Percentiles rank a stretch among this genome's conserved stretches.
Conservation (phyloP, 2,888 invertebrate genomes). For the Artemia sp. region DNA sequence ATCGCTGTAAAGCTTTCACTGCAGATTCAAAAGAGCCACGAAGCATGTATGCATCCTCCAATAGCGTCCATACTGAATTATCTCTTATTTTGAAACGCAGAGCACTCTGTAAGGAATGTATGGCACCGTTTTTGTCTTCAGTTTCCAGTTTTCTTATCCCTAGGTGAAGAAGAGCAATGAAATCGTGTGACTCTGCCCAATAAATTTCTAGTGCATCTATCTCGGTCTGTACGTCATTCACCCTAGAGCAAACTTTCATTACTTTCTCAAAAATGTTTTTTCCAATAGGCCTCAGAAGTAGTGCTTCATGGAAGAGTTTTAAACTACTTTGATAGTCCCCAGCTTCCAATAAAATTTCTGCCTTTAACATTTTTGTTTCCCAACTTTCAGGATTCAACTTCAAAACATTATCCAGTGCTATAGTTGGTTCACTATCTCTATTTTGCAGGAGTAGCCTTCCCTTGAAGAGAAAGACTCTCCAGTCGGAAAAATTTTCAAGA, state of each 20-base stretch:
- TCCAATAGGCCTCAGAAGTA: background rate
- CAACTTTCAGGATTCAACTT: constrained; percentile 2
- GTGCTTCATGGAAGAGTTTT: background rate
- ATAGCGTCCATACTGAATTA: too few relatives aligned
- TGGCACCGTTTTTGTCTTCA: background rate
- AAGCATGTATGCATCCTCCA: too few relatives aligned
- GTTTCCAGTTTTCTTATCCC: background rate
- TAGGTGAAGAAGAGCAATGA: background rate
- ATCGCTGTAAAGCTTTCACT: too few relatives aligned
- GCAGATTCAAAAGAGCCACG: too few relatives aligned
- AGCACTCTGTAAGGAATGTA: too few relatives aligned
- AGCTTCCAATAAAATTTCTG: background rate
- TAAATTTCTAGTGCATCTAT: background rate
- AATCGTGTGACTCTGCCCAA: background rate
- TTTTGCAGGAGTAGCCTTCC: background rate
- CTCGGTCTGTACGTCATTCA: background rate
- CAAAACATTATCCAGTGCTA: background rate
- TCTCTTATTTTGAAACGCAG: too few relatives aligned
- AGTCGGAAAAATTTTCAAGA: background rate
- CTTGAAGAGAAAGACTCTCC: background rate
- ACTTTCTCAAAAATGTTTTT: background rate
- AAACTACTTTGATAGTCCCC: background rate
- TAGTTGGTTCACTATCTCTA: too few relatives aligned
- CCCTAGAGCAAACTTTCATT: background rate
- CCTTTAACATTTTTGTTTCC: background rate